phyloP scores from a whole-genome alignment of 2,113 vertebrate species.

The Zosterops borbonicus region DNA sequence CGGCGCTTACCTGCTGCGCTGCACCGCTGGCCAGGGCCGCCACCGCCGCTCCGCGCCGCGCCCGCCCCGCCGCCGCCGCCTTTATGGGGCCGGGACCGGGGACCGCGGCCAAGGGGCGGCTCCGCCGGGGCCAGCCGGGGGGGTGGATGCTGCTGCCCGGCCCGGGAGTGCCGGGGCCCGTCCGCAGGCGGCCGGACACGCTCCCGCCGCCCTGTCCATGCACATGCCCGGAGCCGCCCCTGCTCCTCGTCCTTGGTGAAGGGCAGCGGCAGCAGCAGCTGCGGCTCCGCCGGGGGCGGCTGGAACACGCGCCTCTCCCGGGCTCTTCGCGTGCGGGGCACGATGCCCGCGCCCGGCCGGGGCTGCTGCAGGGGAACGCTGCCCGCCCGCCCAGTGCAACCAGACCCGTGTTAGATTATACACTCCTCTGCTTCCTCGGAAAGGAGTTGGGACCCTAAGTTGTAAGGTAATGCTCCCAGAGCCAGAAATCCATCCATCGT shows the following conservation, averaged over 20 bases:
- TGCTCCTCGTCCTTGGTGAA: not conserved
- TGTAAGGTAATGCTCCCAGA: not conserved
- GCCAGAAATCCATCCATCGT: not conserved
- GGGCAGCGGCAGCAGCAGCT: not conserved
- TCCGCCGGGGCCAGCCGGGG: too few relatives aligned
- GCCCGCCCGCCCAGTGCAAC: not conserved
- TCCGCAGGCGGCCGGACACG: not conserved
- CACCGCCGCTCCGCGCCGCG: not conserved
- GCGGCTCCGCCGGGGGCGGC: fast-evolving
- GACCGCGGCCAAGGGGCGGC: too few relatives aligned
- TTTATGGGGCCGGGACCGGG: too few relatives aligned
- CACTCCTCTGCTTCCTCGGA: not conserved
- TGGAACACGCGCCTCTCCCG: too few relatives aligned
- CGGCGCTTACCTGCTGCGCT: not conserved
- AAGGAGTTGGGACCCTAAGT: not conserved
- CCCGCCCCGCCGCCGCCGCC: too few relatives aligned
- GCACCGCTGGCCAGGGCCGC: not conserved
- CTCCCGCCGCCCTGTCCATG: fast-evolving
- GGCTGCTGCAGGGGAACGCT: not conserved
- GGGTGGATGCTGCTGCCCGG: too few relatives aligned
- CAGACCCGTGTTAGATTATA: fast-evolving
- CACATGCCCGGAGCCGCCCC: not conserved
- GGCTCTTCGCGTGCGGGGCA: not conserved
- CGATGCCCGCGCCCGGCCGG: fast-evolving
- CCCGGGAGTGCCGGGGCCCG: not conserved